Evolutionary conservation across 1,140 invertebrate species (phyloP), one percentile per base, ranked within the genome.

Genomic region (Helicoverpa zea): DNA sequence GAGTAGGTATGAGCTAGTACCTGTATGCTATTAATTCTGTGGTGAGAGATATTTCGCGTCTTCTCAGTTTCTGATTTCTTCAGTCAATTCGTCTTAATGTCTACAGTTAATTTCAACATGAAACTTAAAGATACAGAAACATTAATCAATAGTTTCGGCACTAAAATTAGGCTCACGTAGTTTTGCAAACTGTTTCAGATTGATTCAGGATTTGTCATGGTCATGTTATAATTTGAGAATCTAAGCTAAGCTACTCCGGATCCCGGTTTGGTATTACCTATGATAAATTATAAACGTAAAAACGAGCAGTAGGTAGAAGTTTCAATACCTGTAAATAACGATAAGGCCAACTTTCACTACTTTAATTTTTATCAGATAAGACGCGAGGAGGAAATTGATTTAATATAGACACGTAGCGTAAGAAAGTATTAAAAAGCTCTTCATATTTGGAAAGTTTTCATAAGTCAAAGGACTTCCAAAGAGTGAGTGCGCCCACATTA

Each of bases 401-500:
- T 35, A 64, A 7, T 51, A 68, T 49, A 16, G 52, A 14, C 16
- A 73, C 1, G 13, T 18, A 35, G 35, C 59, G 30, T 63, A 4
- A 63, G 72, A 75, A 75, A 75, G 72, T 16, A 75, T 59, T 75
- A 75, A 49, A 75, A 75, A 47, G 16, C 49, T 29, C 54, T 66
- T 54, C 35, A 49, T 61, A 13, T 23, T 23, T 23, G 23, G 23
- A 23, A 23, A 23, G 23, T 23, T 23, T 23, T 23, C 23, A 23
- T 23, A 23, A 23, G 23, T 23, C 23, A 23, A 23, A 58, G 51
- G 18, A 35, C 47, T 59, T 58, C 72, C 72, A 74, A 61, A 75
- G 61, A 77, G 54, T 35, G 49, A 52, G 61, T 49, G n/a, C 59
- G 49, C 74, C 75, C 75, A 79, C 76, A 18, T 12, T 43, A 58